Conservation (phyloP, 2,113 vertebrate genomes). For the Axis porcinus region DNA sequence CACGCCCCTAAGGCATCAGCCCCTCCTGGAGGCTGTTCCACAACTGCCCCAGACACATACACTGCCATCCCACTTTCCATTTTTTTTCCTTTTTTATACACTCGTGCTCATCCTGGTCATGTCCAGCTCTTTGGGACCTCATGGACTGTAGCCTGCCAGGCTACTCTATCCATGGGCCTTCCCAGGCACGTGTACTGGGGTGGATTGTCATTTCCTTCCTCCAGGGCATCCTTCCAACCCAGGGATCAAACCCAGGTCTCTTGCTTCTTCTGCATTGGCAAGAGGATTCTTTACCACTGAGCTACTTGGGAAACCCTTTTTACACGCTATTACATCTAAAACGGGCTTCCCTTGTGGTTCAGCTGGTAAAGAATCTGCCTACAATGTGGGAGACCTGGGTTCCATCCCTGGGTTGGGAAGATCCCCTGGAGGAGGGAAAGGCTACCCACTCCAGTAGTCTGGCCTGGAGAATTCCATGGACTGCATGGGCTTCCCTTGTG, state of each 20-base stretch:
- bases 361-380: background rate
- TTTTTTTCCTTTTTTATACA: background rate
- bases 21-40: background rate
- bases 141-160: background rate
- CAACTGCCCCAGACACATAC: background rate
- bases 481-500: too few relatives aligned
- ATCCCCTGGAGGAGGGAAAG: background rate
- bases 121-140: background rate
- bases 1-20: fast-evolving
- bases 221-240: background rate
- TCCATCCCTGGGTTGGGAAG: background rate
- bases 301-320: background rate
- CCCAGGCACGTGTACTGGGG: background rate
- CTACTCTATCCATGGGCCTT: background rate
- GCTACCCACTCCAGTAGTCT: background rate
- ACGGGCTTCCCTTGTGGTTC: background rate
- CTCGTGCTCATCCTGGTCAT: background rate
- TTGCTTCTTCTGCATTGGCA: background rate
- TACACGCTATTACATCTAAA: background rate
- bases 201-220: background rate
- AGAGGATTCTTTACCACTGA: background rate
- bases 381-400: background rate
- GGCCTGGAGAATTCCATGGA: background rate
- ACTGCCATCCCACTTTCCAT: background rate
- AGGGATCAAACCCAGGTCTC: background rate